Percentiles rank a stretch among this genome's conserved stretches.
phyloP scores from a whole-genome alignment of 2,113 vertebrate genomes.

The Lophura nycthemera region DNA sequence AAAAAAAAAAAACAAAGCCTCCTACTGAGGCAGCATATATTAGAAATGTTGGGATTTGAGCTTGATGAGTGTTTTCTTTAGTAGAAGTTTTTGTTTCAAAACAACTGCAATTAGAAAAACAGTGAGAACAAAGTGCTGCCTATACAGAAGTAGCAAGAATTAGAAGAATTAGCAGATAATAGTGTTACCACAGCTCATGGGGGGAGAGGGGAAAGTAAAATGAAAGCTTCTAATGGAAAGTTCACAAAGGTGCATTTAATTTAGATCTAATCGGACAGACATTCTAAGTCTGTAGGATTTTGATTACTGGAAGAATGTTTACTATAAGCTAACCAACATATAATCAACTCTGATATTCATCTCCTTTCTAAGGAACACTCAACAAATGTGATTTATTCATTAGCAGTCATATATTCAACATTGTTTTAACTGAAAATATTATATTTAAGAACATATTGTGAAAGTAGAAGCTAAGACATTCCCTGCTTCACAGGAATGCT shows the following conservation, averaged over 20 bases:
- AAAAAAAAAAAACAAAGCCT: slow-evolving; percentile 44
- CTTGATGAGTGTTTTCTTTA: slow-evolving; percentile 59
- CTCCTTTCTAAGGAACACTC: not conserved
- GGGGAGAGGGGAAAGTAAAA: not conserved
- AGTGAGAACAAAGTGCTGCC: not conserved
- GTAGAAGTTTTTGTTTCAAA: slow-evolving; percentile 50
- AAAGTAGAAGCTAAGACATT: not conserved
- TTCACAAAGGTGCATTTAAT: slow-evolving; percentile 32
- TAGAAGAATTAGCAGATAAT: not conserved
- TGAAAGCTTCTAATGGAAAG: slow-evolving; percentile 34
- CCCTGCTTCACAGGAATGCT: not conserved
- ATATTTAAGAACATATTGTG: not conserved
- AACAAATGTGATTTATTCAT: not conserved
- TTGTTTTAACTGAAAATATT: not conserved
- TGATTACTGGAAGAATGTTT: not conserved
- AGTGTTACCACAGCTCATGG: not conserved
- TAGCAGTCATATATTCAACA: slow-evolving; percentile 10
- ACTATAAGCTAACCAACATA: not conserved
- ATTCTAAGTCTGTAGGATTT: not conserved
- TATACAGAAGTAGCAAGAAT: not conserved
- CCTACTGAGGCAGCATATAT: slow-evolving; percentile 57
- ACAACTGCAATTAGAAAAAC: slow-evolving; percentile 34
- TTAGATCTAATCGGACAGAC: slow-evolving; percentile 27
- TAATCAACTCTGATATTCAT: not conserved
- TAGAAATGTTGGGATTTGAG: slow-evolving; percentile 35